These are phyloP conservation scores for Mus pahari DNA, from an alignment of 2,113 vertebrate genomes.

Conservation along the genomic window DNA sequence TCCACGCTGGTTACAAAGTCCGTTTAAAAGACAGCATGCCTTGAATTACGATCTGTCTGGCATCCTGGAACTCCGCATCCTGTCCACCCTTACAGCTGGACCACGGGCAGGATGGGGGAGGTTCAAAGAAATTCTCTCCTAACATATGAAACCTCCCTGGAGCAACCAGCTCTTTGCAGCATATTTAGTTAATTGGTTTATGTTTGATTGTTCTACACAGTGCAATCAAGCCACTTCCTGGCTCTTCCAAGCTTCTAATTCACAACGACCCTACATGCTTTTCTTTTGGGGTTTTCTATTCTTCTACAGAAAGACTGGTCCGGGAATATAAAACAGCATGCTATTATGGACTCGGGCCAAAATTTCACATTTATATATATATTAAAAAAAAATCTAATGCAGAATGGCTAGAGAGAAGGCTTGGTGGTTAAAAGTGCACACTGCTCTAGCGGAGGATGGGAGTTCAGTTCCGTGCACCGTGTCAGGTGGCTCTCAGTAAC, in stretches of 20 bases:
- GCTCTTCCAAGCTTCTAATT: not conserved
- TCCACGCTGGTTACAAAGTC: not conserved
- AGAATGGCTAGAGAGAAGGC: not conserved
- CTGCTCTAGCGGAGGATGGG: not conserved
- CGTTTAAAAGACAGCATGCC: constrained; percentile 49
- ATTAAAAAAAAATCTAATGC: constrained; percentile 9
- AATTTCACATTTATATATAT: not conserved
- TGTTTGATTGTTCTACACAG: not conserved
- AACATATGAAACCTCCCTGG: constrained; percentile 61
- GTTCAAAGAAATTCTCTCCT: constrained; percentile 59
- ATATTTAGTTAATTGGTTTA: not conserved
- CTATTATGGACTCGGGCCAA: not conserved
- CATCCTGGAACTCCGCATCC: constrained; percentile 54
- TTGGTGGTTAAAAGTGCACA: not conserved
- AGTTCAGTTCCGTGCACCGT: not conserved
- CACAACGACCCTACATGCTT: not conserved
- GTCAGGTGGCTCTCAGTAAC: not conserved
- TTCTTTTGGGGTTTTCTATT: constrained; percentile 25
- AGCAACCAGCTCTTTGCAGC: constrained; percentile 39
- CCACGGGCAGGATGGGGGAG: constrained; percentile 48
- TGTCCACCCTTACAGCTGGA: constrained; percentile 63
- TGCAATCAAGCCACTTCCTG: constrained; percentile 41
- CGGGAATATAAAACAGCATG: not conserved
- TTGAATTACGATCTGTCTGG: constrained; percentile 70
- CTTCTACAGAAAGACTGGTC: not conserved